A percentile compares a stretch with the other conserved stretches of the same genome.
These are phyloP conservation scores for Cirrhinus mrigala DNA, from an alignment of 2,797 vertebrate species.

Conservation along the genomic window DNA sequence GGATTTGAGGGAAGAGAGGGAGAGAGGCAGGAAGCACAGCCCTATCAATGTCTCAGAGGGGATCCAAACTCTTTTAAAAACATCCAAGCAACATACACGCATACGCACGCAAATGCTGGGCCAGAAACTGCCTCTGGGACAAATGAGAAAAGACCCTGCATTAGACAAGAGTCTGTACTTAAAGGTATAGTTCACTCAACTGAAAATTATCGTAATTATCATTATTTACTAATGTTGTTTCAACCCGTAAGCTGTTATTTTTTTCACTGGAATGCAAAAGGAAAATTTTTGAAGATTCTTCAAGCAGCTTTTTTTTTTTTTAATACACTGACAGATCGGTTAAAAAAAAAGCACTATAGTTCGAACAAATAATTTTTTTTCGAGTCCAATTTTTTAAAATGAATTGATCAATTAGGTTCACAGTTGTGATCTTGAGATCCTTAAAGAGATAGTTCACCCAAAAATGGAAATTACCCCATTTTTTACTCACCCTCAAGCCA, in stretches of 20 bases:
- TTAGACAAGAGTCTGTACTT: neutral
- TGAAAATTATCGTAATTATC: neutral
- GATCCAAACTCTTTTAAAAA: conserved; percentile 56
- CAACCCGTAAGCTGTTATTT: neutral
- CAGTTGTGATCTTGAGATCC: too few species aligned
- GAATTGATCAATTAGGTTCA: too few species aligned
- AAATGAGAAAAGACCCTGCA: conserved; percentile 9
- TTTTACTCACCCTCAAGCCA: too few species aligned
- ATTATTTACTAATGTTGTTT: conserved; percentile 3
- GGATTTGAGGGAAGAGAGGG: conserved; percentile 48
- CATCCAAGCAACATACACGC: conserved; percentile 45
- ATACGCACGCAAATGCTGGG: conserved; percentile 8
- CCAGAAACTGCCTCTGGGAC: conserved; percentile 38
- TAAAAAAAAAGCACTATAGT: neutral
- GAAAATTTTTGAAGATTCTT: neutral
- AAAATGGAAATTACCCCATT: too few species aligned
- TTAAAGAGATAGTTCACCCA: too few species aligned
- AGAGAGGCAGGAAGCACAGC: conserved; percentile 56
- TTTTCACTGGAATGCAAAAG: neutral
- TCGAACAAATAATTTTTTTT: too few species aligned
- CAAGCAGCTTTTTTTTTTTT: neutral
- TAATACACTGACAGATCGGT: neutral
- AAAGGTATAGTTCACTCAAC: neutral
- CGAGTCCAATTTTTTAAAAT: too few species aligned
- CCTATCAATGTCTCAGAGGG: conserved; percentile 70